A percentile compares a stretch with the other conserved stretches of the same genome.
Conservation (phyloP, 2,113 vertebrate species). For the Ptychochromis oligacanthus region DNA sequence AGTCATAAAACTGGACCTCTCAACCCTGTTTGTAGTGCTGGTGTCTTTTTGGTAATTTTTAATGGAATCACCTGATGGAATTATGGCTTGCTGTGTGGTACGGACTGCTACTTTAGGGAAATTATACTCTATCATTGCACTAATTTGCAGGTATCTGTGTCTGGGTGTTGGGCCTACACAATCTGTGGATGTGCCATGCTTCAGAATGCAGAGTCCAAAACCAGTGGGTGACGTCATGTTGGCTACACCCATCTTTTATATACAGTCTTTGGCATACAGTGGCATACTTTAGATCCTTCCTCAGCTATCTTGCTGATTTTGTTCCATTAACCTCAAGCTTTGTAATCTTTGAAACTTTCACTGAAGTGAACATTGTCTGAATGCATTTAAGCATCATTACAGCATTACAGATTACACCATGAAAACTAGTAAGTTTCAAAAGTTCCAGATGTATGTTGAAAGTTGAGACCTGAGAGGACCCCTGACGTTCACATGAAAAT, state of each 20-base stretch:
- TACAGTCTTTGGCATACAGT: neutral
- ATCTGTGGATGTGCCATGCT: too few species aligned
- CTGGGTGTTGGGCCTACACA: too few species aligned
- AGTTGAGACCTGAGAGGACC: neutral
- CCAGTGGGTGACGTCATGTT: neutral
- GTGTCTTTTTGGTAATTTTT: neutral
- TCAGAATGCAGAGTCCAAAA: too few species aligned
- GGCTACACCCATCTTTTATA: neutral
- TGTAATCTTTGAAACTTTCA: neutral
- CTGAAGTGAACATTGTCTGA: rapidly evolving
- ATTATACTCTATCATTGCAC: too few species aligned
- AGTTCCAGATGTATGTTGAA: neutral
- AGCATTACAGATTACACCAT: neutral
- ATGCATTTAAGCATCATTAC: neutral
- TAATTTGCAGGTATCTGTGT: too few species aligned
- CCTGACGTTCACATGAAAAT: rapidly evolving
- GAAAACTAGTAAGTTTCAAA: rapidly evolving
- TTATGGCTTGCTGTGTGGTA: too few species aligned
- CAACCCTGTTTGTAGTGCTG: neutral
- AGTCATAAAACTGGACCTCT: neutral
- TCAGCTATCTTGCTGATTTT: neutral
- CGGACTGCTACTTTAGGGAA: too few species aligned
- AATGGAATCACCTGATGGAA: too few species aligned
- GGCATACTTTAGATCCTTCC: neutral
- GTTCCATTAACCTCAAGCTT: neutral